phyloP scores from a whole-genome alignment of 2,888 invertebrate species.

The Gastrophysa polygoni region DNA sequence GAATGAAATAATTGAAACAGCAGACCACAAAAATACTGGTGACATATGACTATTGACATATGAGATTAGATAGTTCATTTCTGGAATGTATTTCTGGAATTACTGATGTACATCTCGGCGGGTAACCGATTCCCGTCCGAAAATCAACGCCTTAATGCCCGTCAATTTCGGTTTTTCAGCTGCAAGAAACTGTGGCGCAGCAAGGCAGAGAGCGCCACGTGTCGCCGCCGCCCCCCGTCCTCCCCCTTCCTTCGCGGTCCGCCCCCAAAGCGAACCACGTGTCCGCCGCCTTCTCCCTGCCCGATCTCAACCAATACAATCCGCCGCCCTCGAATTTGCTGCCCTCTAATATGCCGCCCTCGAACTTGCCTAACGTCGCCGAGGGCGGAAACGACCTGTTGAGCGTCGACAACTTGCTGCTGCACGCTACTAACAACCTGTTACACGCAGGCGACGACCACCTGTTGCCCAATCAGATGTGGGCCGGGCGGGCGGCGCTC shows the following conservation, averaged over 20 bases:
- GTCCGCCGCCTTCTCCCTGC: slow-evolving; percentile 52
- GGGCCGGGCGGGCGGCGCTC: slow-evolving; percentile 67
- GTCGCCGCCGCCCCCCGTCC: slow-evolving; percentile 24
- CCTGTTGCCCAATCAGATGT: slow-evolving; percentile 50
- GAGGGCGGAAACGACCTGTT: slow-evolving; percentile 49
- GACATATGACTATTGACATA: no score
- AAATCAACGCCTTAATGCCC: no score
- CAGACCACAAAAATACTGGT: no score
- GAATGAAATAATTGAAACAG: no score
- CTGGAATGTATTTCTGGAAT: no score
- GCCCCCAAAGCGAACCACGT: slow-evolving; percentile 42
- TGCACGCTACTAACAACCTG: no score
- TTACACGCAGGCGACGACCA: slow-evolving; percentile 51
- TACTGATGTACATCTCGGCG: no score
- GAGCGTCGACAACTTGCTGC: slow-evolving; percentile 47
- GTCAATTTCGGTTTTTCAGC: slow-evolving; percentile 34
- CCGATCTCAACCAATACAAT: slow-evolving; percentile 54
- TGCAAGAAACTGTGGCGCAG: slow-evolving; percentile 43
- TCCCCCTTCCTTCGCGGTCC: slow-evolving; percentile 20
- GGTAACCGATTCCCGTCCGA: no score
- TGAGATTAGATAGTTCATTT: no score
- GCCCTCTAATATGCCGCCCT: slow-evolving; percentile 46
- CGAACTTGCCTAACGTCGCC: slow-evolving; percentile 47
- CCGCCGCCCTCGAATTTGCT: slow-evolving; percentile 47
- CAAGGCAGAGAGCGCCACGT: no score